Conservation (phyloP, 2,888 invertebrate species). For the Stenurella melanura region DNA sequence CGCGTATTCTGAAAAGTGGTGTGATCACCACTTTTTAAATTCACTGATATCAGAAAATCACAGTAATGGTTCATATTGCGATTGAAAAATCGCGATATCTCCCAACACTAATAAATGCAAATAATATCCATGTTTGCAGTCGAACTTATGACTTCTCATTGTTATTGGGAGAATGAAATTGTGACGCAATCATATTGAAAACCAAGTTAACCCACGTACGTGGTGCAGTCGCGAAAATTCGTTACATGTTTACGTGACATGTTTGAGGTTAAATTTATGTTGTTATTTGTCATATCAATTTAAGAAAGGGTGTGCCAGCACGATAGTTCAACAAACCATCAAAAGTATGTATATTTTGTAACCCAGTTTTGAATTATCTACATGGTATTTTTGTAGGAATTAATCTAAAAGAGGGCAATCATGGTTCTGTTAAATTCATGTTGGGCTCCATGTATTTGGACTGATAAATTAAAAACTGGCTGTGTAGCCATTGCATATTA, state of each 20-base stretch:
- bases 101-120: too few relatives aligned
- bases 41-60: too few relatives aligned
- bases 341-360: neutral
- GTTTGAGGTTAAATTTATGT: constrained; percentile 14
- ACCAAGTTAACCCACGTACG: too few relatives aligned
- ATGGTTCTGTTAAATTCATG: constrained; percentile 87
- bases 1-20: too few relatives aligned
- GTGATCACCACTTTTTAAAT: too few relatives aligned
- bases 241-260: neutral
- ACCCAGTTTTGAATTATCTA: neutral
- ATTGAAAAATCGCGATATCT: too few relatives aligned
- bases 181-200: too few relatives aligned
- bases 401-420: constrained; percentile 1
- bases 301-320: constrained; percentile 39
- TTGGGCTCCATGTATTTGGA: constrained; percentile 94
- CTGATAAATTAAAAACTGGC: constrained; percentile 84
- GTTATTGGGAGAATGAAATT: too few relatives aligned
- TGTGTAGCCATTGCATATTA: constrained; percentile 88
- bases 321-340: neutral
- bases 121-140: too few relatives aligned
- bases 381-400: neutral
- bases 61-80: too few relatives aligned
- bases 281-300: constrained; percentile 34
- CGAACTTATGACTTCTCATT: too few relatives aligned
- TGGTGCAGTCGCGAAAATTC: too few relatives aligned